These are phyloP conservation scores for Chlorodrepanis virens DNA, from an alignment of 2,113 vertebrate genomes.

Conservation along the genomic window DNA sequence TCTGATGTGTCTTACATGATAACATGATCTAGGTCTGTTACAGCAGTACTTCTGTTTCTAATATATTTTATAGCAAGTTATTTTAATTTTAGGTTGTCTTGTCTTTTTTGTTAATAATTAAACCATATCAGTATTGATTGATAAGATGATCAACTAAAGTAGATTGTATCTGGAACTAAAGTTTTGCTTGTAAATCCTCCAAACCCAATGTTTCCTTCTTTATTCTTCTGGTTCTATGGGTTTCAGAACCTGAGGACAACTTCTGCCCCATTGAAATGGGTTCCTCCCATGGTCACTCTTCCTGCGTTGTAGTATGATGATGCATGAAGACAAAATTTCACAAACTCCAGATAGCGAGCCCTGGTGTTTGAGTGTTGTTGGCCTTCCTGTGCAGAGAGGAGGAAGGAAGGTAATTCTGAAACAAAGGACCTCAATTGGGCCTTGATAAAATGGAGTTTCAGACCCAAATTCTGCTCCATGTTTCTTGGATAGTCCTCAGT, in stretches of 20 bases:
- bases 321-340: neutral
- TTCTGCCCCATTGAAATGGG: neutral
- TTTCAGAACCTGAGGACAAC: neutral
- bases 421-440: neutral
- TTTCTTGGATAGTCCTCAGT: neutral
- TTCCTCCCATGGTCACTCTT: neutral
- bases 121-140: neutral
- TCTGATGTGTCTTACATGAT: neutral
- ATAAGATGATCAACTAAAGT: neutral
- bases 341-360: neutral
- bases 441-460: neutral
- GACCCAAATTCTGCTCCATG: neutral
- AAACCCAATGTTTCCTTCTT: neutral
- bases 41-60: neutral
- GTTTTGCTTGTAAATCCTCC: neutral
- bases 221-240: neutral
- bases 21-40: neutral
- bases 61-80: neutral
- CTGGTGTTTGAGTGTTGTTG: neutral
- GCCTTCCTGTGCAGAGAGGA: neutral
- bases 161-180: neutral
- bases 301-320: neutral
- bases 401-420: neutral
- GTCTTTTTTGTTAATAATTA: neutral
- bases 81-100: neutral